Base-by-base conservation (phyloP, 1,140 invertebrate genomes). In the Pachypeltis micranthus region DNA sequence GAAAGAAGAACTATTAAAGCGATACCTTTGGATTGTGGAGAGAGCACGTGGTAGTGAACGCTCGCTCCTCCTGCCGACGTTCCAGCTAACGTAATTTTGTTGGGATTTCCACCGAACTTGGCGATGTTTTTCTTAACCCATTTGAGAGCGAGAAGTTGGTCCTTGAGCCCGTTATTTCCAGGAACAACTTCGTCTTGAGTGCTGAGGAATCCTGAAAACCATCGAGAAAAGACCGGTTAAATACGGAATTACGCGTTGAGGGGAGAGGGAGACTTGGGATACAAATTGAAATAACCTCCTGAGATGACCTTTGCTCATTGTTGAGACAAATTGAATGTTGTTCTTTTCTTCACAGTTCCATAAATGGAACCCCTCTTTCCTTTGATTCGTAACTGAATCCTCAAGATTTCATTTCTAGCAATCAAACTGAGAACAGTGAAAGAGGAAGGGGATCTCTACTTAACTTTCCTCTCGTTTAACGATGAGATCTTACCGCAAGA, bases 1-100 rank as follows among this genome's bases (percentile, higher is more conserved):
- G 12, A 28, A 4, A 55, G 1, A 3, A 10, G 2, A 14, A 10
- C n/a, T n/a, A n/a, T n/a, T n/a, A n/a, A 58, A 58, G 23, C 25
- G 1, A 60, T 62, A 69, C 67, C 68, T 34, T 55, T 2, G 2
- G 61, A 65, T 61, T 74, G 63, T 14, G 71, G 73, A 14, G 76
- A 83, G 0, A 90, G 62, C 39, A 86, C 75, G 66, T 88, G 86
- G 67, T 85, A 80, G 64, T 82, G 77, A 0, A 81, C 80, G 63
- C 80, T 81, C n/a, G 79, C 80, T 26, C 76, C 81, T 0, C 81
- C 81, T 1, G 82, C 81, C 0, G 81, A 82, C 65, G 76, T 76
- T 0, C 82, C 82, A 12, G 76, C 72, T 0, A 83, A 64, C 2
- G 80, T 78, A 7, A 83, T 71, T 24, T 75, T 78, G 44, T 79